phyloP scores from a whole-genome alignment of 2,113 vertebrate species.

The Corydoras maculifer region DNA sequence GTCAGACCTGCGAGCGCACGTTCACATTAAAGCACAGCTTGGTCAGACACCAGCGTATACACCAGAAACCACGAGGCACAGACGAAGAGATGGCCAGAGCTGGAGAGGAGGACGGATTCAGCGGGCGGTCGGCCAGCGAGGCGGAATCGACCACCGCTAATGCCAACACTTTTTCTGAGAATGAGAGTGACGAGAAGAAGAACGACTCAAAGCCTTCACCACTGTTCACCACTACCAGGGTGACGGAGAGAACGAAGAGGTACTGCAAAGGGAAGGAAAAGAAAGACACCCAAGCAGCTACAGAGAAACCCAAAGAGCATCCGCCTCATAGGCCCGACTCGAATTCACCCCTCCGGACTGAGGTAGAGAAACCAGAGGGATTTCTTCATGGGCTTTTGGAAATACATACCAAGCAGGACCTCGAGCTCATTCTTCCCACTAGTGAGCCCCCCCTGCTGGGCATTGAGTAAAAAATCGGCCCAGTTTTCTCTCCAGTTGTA shows the following conservation, averaged over 20 bases:
- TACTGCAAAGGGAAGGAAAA: not conserved
- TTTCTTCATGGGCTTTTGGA: constrained; percentile 73
- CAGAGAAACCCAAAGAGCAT: constrained; percentile 30
- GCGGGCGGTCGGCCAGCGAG: constrained; percentile 59
- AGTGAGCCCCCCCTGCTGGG: constrained; percentile 72
- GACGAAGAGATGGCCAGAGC: constrained; percentile 15
- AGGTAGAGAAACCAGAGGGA: constrained; percentile 38
- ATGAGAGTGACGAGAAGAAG: constrained; percentile 63
- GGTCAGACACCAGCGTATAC: constrained; percentile 82
- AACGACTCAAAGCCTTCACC: not conserved
- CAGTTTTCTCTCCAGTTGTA: constrained; percentile 14
- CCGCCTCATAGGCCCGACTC: constrained; percentile 19
- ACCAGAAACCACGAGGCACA: constrained; percentile 67
- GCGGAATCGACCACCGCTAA: constrained; percentile 37
- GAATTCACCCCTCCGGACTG: constrained; percentile 17
- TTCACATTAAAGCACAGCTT: constrained; percentile 87
- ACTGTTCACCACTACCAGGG: not conserved
- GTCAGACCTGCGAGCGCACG: constrained; percentile 81
- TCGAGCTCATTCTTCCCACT: constrained; percentile 65
- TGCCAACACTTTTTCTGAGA: constrained; percentile 45
- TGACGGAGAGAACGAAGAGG: not conserved
- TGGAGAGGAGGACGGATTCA: constrained; percentile 62
- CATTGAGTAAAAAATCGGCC: constrained; percentile 69
- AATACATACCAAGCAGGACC: constrained; percentile 61
- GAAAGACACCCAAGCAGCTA: not conserved